Percentiles rank a stretch among this genome's conserved stretches.
Evolutionary conservation across 2,113 vertebrate species (phyloP).

Genomic region (Chitala chitala): DNA sequence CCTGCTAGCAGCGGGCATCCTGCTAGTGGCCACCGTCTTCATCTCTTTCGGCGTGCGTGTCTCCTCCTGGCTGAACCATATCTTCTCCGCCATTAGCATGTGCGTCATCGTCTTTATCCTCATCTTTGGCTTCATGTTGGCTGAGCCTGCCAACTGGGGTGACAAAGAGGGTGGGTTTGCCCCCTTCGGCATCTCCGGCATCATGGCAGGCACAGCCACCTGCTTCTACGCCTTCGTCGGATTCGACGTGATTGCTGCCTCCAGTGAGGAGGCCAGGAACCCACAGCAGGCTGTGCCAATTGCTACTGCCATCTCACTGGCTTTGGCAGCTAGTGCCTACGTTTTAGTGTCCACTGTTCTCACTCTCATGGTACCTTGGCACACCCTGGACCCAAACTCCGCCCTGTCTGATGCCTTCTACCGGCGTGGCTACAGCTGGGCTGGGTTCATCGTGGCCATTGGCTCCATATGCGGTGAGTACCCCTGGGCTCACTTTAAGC

Average conservation of each 20-base stretch:
- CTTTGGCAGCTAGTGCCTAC: constrained; percentile 75
- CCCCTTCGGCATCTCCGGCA: constrained; percentile 80
- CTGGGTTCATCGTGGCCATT: constrained; percentile 80
- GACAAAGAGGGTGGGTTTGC: constrained; percentile 79
- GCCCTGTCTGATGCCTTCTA: constrained; percentile 88
- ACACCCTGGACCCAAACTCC: constrained; percentile 79
- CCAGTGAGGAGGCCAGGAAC: constrained; percentile 87
- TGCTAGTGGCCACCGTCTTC: constrained; percentile 77
- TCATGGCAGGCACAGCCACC: constrained; percentile 87
- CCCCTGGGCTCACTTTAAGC: too few species aligned
- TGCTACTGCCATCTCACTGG: constrained; percentile 80
- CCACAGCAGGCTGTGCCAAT: constrained; percentile 78
- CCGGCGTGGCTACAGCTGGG: constrained; percentile 87
- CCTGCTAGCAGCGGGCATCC: constrained; percentile 75
- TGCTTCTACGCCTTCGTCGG: constrained; percentile 95
- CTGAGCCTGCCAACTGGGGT: constrained; percentile 83
- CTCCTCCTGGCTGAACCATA: constrained; percentile 91
- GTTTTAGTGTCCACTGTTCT: constrained; percentile 84
- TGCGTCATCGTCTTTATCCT: constrained; percentile 77
- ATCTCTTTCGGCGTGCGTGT: constrained; percentile 89
- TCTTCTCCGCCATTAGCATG: constrained; percentile 81
- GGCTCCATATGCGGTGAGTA: constrained; percentile 94
- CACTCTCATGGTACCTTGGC: constrained; percentile 92
- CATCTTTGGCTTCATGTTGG: constrained; percentile 80
- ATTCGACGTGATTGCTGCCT: constrained; percentile 90